These are phyloP conservation scores for Phocides pigmalion DNA, from an alignment of 1,140 invertebrate genomes.

Conservation along the genomic window DNA sequence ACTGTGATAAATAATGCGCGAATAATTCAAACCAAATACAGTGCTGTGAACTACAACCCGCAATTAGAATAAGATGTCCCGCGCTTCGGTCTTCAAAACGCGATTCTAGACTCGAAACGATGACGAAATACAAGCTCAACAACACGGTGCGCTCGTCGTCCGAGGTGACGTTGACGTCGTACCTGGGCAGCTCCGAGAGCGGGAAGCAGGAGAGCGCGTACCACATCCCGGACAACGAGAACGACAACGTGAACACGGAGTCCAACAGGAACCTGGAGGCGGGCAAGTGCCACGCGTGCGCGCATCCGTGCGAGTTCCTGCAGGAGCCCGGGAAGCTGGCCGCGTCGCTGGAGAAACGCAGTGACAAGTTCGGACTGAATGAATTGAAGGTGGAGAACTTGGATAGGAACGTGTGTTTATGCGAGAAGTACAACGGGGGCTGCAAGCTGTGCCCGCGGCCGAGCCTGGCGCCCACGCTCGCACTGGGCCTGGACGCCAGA, in stretches of 20 bases:
- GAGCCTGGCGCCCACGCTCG: constrained; percentile 54
- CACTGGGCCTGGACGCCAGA: constrained; percentile 49
- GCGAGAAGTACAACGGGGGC: constrained; percentile 71
- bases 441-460: constrained; percentile 72
- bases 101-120: constrained; percentile 56
- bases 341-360: constrained; percentile 57
- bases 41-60: constrained; percentile 26
- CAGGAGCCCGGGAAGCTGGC: constrained; percentile 56
- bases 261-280: constrained; percentile 50
- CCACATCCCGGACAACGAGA: constrained; percentile 57
- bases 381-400: constrained; percentile 67
- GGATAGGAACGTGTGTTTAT: constrained; percentile 66
- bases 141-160: constrained; percentile 66
- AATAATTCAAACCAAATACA: constrained; percentile 28
- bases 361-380: constrained; percentile 67
- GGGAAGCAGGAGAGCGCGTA: constrained; percentile 50
- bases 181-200: constrained; percentile 62
- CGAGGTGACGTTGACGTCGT: constrained; percentile 79
- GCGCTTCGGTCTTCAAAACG: constrained; percentile 59
- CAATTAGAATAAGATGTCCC: constrained; percentile 58
- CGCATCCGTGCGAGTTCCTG: constrained; percentile 58
- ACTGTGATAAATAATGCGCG: constrained; percentile 4
- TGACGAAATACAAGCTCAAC: constrained; percentile 82
- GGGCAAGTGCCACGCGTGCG: constrained; percentile 57
- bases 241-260: constrained; percentile 51